phyloP scores from a whole-genome alignment of 2,113 vertebrate species.

The Dasypus novemcinctus region DNA sequence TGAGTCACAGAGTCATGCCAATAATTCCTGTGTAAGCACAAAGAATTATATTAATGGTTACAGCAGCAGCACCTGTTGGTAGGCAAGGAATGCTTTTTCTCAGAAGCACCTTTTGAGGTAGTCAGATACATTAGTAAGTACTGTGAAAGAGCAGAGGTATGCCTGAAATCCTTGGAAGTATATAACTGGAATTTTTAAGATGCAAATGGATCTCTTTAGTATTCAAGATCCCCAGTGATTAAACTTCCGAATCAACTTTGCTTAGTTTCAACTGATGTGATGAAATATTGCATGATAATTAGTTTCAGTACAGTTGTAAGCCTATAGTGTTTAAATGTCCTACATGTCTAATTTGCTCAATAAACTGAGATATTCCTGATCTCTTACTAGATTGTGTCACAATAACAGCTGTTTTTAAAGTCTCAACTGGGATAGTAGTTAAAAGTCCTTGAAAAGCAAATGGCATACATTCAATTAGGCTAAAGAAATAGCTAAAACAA shows the following conservation, averaged over 20 bases:
- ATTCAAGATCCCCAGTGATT: conserved; percentile 66
- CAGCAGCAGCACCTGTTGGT: neutral
- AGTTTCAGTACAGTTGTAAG: conserved; percentile 69
- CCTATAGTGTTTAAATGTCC: conserved; percentile 68
- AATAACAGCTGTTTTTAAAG: conserved; percentile 74
- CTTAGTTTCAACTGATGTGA: conserved; percentile 74
- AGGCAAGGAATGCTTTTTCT: neutral
- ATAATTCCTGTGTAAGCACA: neutral
- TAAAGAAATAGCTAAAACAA: conserved; percentile 71
- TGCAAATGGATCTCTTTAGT: neutral
- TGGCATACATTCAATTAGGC: conserved; percentile 76
- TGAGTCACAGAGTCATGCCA: neutral
- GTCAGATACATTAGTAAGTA: conserved; percentile 36
- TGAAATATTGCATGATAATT: conserved; percentile 75
- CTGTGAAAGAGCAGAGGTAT: conserved; percentile 40
- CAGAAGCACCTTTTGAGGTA: conserved; percentile 15
- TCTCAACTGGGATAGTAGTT: conserved; percentile 77
- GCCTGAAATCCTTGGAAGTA: conserved; percentile 47
- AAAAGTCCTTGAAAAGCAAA: conserved; percentile 82
- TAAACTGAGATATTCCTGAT: conserved; percentile 74
- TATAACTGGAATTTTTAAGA: neutral
- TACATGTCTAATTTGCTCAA: conserved; percentile 67
- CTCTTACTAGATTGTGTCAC: conserved; percentile 70
- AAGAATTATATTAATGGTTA: neutral
- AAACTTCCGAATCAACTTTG: conserved; percentile 60